Base-by-base conservation (phyloP, 2,797 vertebrate species). In the Sciaenops ocellatus region DNA sequence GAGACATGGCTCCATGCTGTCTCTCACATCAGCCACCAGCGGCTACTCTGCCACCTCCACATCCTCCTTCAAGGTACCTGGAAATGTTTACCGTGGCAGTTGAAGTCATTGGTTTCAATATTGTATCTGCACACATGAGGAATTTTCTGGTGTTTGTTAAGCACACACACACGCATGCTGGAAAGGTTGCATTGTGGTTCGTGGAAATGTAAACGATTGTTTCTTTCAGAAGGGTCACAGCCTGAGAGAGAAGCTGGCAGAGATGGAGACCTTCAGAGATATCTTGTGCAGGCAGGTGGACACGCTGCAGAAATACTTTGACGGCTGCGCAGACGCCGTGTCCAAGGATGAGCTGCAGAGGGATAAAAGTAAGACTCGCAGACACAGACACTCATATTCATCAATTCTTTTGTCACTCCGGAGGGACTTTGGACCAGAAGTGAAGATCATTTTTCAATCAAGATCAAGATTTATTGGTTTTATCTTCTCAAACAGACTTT, bases 261-360 rank as follows among this genome's bases (percentile, higher is more conserved):
- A 99, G 94, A 99, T 99, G 98, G 98, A 99, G 95, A 99, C 98
- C 2, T 99, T 99, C 92, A 95, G 97, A 89, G 98, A 99, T 67
- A 99, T 99, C 91, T 80, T 99, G 66, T 99, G 98, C 89, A 94
- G 97, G 89, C 98, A 99, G 92, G 98, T 99, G 78, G 98, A 99
- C 95, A 99, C 98, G 20, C 95, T 99, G 7, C 98, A 99, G 93
- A 98, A 96, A 78, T 98, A 96, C 91, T 99, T 99, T 55, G 98
- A 99, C 86, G 94, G 93, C 69, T 99, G 98, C 76, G 96, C 98
- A 5, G 97, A 97, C 82, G 96, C 93, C 10, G 97, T 96, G 83
- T 97, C 96, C 82, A 98, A 96, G 92, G 98, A 99, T 50, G 98
- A 98, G 88, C 95, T 99, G 86, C 96, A 98, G 91, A 95, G 97